phyloP scores from a whole-genome alignment of 2,888 invertebrate genomes.

The Drosophila aldrichi region DNA sequence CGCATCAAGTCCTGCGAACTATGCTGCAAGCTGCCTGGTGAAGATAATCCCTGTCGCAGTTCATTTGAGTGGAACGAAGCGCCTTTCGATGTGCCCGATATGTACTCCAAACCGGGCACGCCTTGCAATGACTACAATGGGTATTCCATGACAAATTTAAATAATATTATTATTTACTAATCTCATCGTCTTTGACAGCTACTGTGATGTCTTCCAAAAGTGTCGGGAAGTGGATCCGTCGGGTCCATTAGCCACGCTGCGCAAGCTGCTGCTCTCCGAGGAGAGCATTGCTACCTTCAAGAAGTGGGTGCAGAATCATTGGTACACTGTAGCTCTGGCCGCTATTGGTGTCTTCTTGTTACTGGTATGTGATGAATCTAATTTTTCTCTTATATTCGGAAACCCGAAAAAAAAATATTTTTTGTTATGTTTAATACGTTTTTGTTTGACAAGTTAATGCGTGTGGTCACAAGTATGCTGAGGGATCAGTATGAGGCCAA shows the following conservation, averaged over 20 bases:
- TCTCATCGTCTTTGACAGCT: slow-evolving; percentile 81
- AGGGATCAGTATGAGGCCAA: slow-evolving; percentile 80
- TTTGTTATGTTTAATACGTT: slow-evolving; percentile 16
- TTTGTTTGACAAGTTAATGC: slow-evolving; percentile 72
- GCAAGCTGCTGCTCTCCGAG: slow-evolving; percentile 94
- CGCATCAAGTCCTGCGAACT: slow-evolving; percentile 96
- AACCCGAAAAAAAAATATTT: slow-evolving; percentile 3
- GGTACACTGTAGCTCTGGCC: slow-evolving; percentile 94
- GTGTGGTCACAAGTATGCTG: slow-evolving; percentile 73
- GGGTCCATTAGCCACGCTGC: slow-evolving; percentile 94
- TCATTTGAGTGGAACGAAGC: slow-evolving; percentile 96
- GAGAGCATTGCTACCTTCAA: slow-evolving; percentile 95
- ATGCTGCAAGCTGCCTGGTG: slow-evolving; percentile 95
- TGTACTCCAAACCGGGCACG: slow-evolving; percentile 96
- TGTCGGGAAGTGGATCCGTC: slow-evolving; percentile 97
- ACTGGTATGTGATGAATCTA: slow-evolving; percentile 89
- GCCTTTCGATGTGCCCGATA: slow-evolving; percentile 96
- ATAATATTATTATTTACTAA: neutral
- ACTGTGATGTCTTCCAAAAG: slow-evolving; percentile 89
- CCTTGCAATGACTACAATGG: slow-evolving; percentile 97
- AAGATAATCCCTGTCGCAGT: slow-evolving; percentile 92
- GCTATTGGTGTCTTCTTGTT: slow-evolving; percentile 90
- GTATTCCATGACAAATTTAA: slow-evolving; percentile 72
- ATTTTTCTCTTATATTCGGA: neutral
- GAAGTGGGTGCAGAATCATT: slow-evolving; percentile 94